Evolutionary conservation across 2,113 vertebrate species (phyloP), one percentile per base, ranked within the genome.

Genomic region (Forbesichthys papilliferus): DNA sequence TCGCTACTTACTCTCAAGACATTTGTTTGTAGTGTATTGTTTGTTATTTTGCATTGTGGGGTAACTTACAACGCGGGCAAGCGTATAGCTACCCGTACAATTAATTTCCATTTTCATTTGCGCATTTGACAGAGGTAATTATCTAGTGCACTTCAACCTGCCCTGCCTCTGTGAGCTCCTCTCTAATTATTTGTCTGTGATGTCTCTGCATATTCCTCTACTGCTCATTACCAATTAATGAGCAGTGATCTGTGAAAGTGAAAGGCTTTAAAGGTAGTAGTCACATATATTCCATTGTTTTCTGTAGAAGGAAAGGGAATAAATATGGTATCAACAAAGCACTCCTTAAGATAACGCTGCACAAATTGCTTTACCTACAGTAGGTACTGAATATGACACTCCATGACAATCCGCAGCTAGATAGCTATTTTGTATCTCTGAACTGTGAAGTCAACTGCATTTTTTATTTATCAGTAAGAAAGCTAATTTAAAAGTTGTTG

Each of bases 111-210:
- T 71, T 79, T 73, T 66, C 18, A 77, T 75, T 71, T 72, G 62
- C n/a, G 54, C 67, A 64, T 9, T 3, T 52, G 77, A 81, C 77
- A 64, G 73, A 85, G 42, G 63, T 67, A 77, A 82, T 84, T 75
- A 82, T 82, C 55, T 52, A 11, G 69, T 90, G 89, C 91, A 89
- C 90, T 69, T 74, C 86, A 71, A 87, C 93, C 91, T 87, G 80
- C 68, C 75, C 82, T 70, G 77, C 85, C 91, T 90, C 91, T 90
- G 90, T 91, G 82, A 93, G 60, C 64, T 84, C 85, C 74, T 82
- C 13, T 20, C 88, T 93, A 93, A 95, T 93, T 91, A 92, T 93
- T 73, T 90, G 83, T 82, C 77, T 62, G 85, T 86, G 90, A 92
- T 92, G 90, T 92, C 82, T 82, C 79, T 68, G 73, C 73, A 83